Base-by-base conservation (phyloP, 2,797 vertebrate genomes). In the Neopelma chrysocephalum region DNA sequence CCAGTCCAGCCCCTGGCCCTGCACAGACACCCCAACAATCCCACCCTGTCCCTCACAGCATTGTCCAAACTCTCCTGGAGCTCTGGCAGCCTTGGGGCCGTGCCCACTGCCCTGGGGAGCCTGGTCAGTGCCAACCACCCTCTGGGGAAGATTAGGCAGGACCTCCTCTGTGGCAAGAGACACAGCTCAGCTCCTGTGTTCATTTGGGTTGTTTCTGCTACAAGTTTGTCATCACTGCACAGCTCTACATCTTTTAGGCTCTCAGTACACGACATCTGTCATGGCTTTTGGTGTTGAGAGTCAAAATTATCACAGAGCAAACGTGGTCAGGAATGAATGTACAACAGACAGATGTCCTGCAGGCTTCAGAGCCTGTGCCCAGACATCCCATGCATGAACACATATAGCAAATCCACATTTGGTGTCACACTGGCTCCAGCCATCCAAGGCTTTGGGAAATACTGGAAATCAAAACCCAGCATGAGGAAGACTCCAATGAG, bases 41-140 rank as follows among this genome's bases (percentile, higher is more conserved):
- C 58, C 76, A 43, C 2, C 27, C 36, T n/a, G 43, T 0, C 8
- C 36, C 58, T 40, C 38, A 40, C 40, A 27, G 27, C 0, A 0
- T 0, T 61, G 72, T 5, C 29, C 64, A n/a, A 53, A 3, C 0
- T 0, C 57, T 40, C 42, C 84, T 36, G 65, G 12, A 86, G 72
- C 54, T 86, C 64, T 57, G 85, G 66, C 66, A 79, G 57, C 57
- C 42, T 36, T 2, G 0, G 65, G 64, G 21, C 26, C 0, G 1
- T 3, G 36, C 1, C 27, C 58, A 38, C 36, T 56, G 50, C n/a
- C 58, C 51, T 72, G 73, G 65, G 19, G 34, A 87, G 42, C 57
- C 56, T 48, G 60, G 31, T 13, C 51, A 80, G 60, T 51, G 68
- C 51, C 76, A 36, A n/a, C 36, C n/a, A 51, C n/a, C 62, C 43